Percentiles rank a stretch among this genome's conserved stretches.
Conservation (phyloP, 2,797 vertebrate genomes). For the Pangasius macronema region DNA sequence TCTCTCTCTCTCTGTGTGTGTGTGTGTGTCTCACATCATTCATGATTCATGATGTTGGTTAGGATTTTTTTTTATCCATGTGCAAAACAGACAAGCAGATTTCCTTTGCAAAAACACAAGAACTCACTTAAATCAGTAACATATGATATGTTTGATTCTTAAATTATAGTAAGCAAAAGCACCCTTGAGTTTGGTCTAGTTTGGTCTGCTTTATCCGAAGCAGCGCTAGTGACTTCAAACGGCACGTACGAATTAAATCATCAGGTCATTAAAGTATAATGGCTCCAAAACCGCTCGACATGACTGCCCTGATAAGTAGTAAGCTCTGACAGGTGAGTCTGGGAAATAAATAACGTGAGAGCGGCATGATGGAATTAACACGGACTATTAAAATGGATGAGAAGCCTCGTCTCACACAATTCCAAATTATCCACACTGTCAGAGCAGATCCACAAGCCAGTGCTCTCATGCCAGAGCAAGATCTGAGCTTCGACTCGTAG, state of each 20-base stretch:
- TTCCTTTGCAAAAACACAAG: not conserved
- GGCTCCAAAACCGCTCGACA: slow-evolving; percentile 73
- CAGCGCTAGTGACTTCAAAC: slow-evolving; percentile 71
- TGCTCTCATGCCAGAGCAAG: slow-evolving; percentile 42
- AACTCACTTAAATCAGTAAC: not conserved
- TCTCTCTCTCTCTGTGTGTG: slow-evolving; percentile 34
- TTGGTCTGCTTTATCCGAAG: slow-evolving; percentile 67
- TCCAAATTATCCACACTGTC: slow-evolving; percentile 75
- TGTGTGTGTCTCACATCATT: slow-evolving; percentile 38
- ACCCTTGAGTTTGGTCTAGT: slow-evolving; percentile 65
- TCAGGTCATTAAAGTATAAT: slow-evolving; percentile 79
- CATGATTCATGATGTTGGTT: not conserved
- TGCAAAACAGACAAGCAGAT: not conserved
- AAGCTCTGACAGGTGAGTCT: slow-evolving; percentile 76
- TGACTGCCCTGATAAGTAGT: slow-evolving; percentile 74
- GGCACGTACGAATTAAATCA: slow-evolving; percentile 78
- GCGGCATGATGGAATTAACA: slow-evolving; percentile 72
- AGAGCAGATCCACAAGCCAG: slow-evolving; percentile 69
- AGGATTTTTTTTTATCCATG: not conserved
- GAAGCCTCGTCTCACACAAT: slow-evolving; percentile 74
- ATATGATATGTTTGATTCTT: not conserved
- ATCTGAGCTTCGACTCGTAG: not conserved
- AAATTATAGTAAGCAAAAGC: slow-evolving; percentile 19
- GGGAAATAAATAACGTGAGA: slow-evolving; percentile 67
- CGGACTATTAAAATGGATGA: slow-evolving; percentile 75